Conservation (phyloP, 2,888 invertebrate genomes). For the Prosopocoilus inquinatus region DNA sequence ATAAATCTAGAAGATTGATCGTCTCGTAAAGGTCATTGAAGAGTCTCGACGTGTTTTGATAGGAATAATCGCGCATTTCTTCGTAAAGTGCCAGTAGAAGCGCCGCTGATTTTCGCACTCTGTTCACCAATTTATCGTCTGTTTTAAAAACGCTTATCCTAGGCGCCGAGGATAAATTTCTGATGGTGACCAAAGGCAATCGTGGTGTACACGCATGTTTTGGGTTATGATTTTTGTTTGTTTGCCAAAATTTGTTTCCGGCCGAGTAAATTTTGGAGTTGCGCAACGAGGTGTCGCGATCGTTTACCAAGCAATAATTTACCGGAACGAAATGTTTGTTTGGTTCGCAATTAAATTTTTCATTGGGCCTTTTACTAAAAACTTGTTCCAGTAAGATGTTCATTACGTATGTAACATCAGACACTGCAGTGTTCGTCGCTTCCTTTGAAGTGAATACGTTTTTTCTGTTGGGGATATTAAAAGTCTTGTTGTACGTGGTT, state of each 20-base stretch:
- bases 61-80: conserved; percentile 19
- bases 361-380: neutral
- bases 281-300: neutral
- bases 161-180: conserved; percentile 11
- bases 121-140: conserved; percentile 11
- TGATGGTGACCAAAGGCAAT: conserved; percentile 12
- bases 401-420: conserved; percentile 5
- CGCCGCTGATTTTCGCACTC: conserved; percentile 14
- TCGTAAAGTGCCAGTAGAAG: conserved; percentile 17
- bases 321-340: conserved; percentile 1
- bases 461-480: conserved; percentile 2
- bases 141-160: conserved; percentile 4
- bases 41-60: conserved; percentile 9
- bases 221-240: neutral
- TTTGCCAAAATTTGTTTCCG: neutral
- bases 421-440: neutral
- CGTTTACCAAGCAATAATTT: conserved; percentile 16
- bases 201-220: neutral
- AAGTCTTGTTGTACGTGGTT: conserved; percentile 1
- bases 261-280: conserved; percentile 3
- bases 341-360: neutral
- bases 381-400: conserved; percentile 6
- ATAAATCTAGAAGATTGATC: conserved; percentile 3
- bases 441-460: conserved; percentile 6
- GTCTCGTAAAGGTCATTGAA: conserved; percentile 16